These are phyloP conservation scores for Pangasianodon gigas DNA, from an alignment of 2,113 vertebrate species.

Conservation along the genomic window DNA sequence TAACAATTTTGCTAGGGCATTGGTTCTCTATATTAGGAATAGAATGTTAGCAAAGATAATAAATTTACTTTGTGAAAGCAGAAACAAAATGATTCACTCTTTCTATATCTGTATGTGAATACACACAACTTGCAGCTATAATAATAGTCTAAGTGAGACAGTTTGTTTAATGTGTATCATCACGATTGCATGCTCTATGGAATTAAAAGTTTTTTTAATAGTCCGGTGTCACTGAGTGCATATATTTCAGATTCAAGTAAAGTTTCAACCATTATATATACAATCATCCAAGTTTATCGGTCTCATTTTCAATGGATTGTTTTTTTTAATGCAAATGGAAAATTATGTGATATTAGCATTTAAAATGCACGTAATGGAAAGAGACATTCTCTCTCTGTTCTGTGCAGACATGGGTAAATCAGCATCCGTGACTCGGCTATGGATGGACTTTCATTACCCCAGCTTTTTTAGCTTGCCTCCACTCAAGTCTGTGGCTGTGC, in stretches of 20 bases:
- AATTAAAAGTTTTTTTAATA: neutral
- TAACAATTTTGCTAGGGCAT: neutral
- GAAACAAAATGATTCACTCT: neutral
- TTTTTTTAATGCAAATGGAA: constrained; percentile 26
- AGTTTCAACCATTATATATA: neutral
- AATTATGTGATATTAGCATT: constrained; percentile 24
- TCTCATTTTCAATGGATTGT: neutral
- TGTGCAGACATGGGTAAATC: constrained; percentile 15
- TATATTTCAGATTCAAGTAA: neutral
- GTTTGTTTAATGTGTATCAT: neutral
- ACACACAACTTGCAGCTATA: neutral
- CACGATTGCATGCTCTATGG: neutral
- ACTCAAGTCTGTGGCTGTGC: constrained; percentile 59
- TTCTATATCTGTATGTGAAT: neutral
- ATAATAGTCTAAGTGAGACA: neutral
- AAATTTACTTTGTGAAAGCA: neutral
- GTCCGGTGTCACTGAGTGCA: neutral
- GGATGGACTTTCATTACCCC: constrained; percentile 60
- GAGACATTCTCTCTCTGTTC: constrained; percentile 13
- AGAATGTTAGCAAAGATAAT: neutral
- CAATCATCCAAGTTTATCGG: neutral
- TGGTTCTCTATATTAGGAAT: neutral
- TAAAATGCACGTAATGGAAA: constrained; percentile 6
- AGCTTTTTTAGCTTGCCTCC: constrained; percentile 62
- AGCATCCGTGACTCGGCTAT: constrained; percentile 49